Percentiles rank a stretch among this genome's conserved stretches.
These are phyloP conservation scores for Tetragonisca angustula DNA, from an alignment of 2,888 invertebrate genomes.

Conservation along the genomic window DNA sequence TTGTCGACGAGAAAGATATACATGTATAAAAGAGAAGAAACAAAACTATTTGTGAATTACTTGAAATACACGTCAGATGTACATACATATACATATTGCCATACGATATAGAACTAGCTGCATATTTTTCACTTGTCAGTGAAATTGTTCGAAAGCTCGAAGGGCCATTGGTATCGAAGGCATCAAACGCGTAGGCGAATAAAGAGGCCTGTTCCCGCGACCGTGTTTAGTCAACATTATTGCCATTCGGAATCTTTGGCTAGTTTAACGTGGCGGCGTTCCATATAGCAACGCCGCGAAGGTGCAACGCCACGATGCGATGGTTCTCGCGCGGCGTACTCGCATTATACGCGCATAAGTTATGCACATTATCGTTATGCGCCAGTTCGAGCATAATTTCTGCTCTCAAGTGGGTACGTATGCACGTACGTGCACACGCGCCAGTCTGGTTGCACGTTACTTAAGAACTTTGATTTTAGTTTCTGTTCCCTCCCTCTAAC, in stretches of 20 bases:
- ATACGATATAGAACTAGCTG: conserved; percentile 78
- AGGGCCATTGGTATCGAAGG: not conserved
- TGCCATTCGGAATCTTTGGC: conserved; percentile 55
- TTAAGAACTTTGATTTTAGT: conserved; percentile 57
- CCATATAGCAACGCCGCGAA: conserved; percentile 49
- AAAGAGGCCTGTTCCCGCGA: conserved; percentile 37
- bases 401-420: conserved; percentile 54
- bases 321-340: conserved; percentile 49
- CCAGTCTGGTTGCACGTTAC: conserved; percentile 41
- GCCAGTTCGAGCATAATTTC: conserved; percentile 63
- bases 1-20: conserved; percentile 67
- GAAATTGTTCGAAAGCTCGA: no score
- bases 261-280: conserved; percentile 50
- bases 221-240: conserved; percentile 63
- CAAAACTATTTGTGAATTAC: conserved; percentile 76
- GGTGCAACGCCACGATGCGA: conserved; percentile 39
- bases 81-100: conserved; percentile 79
- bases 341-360: conserved; percentile 57
- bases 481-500: conserved; percentile 26
- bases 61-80: conserved; percentile 81
- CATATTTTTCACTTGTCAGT: conserved; percentile 71
- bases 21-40: conserved; percentile 48
- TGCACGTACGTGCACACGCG: conserved; percentile 46
- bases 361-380: conserved; percentile 66
- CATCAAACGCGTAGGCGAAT: conserved; percentile 19